Conservation (phyloP, 2,888 invertebrate species). For the Leptopilina drosophilae region DNA sequence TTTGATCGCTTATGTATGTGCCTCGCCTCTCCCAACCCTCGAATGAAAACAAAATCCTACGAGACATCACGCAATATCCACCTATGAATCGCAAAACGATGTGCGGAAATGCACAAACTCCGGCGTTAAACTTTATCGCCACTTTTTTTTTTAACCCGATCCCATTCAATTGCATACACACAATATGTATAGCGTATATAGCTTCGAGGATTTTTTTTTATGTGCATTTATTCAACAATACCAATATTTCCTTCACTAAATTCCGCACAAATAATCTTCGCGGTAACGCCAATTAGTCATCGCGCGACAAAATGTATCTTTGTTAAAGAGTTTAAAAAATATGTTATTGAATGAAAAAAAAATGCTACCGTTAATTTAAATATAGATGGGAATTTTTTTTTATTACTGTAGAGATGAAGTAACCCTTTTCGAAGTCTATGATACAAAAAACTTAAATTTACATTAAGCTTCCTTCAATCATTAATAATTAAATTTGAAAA, state of each 20-base stretch:
- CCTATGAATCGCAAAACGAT: slow-evolving; percentile 32
- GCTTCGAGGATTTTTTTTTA: not conserved
- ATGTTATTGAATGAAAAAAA: too few species aligned
- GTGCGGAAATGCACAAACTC: slow-evolving; percentile 33
- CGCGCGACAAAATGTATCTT: not conserved
- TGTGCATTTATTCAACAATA: not conserved
- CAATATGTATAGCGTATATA: too few species aligned
- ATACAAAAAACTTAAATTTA: too few species aligned
- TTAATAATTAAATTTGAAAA: too few species aligned
- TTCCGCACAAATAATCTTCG: slow-evolving; percentile 5
- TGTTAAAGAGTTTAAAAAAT: too few species aligned
- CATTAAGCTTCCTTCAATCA: too few species aligned
- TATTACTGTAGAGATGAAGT: too few species aligned
- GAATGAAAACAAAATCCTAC: slow-evolving; percentile 35
- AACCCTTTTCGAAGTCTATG: too few species aligned
- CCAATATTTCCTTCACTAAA: slow-evolving; percentile 11
- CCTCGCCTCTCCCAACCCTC: slow-evolving; percentile 12
- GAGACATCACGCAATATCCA: slow-evolving; percentile 27
- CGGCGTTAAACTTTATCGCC: slow-evolving; percentile 24
- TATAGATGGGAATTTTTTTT: too few species aligned
- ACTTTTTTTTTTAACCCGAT: not conserved
- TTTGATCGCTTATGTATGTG: slow-evolving; percentile 35
- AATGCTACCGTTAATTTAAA: too few species aligned
- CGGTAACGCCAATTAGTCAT: not conserved
- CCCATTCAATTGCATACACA: not conserved